Evolutionary conservation across 1,140 invertebrate species (phyloP).

Genomic region (Babylonia areolata): DNA sequence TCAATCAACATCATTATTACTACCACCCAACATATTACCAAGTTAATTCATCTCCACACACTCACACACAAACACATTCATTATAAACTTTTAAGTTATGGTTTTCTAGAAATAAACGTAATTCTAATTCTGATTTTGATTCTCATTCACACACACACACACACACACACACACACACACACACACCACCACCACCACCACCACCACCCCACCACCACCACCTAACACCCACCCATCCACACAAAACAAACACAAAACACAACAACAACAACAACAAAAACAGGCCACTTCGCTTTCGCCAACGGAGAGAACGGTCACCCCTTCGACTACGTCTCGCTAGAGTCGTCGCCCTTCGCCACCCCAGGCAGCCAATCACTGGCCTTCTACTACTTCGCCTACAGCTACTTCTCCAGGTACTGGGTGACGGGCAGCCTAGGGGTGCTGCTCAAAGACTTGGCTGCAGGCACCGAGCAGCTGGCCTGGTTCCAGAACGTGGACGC

Average conservation of each 20-base stretch:
- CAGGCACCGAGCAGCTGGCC: not conserved
- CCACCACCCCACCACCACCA: no score
- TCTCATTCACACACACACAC: no score
- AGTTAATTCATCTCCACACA: not conserved
- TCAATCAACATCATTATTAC: no score
- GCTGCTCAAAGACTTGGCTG: not conserved
- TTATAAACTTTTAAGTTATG: no score
- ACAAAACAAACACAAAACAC: no score
- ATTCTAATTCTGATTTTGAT: no score
- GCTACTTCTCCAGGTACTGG: constrained; percentile 22
- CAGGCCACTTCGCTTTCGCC: constrained; percentile 63
- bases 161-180: no score
- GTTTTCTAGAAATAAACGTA: not conserved
- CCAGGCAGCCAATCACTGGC: constrained; percentile 40
- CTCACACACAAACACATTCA: no score
- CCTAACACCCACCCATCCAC: no score
- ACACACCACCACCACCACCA: no score
- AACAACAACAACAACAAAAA: no score
- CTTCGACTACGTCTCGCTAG: constrained; percentile 47
- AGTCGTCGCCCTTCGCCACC: constrained; percentile 48
- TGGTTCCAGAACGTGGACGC: constrained; percentile 42
- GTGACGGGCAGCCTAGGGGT: constrained; percentile 45
- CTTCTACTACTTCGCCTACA: constrained; percentile 63
- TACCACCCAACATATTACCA: not conserved
- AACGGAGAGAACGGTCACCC: constrained; percentile 54